Conservation (phyloP, 1,140 invertebrate species). For the Orchesella cincta region DNA sequence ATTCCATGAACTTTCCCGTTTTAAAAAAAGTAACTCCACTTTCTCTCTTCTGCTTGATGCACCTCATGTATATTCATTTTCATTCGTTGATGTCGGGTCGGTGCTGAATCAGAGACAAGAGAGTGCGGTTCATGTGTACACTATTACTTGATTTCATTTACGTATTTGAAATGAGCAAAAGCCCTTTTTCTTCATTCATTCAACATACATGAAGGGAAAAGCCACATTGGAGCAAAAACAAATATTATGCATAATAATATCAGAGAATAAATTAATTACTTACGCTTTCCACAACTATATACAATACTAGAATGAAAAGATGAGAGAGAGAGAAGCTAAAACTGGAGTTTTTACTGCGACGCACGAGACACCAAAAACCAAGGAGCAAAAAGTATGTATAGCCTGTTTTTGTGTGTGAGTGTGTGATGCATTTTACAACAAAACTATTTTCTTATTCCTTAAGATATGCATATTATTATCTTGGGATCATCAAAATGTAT, state of each 20-base stretch:
- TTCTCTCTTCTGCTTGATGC: no score
- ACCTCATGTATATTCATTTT: no score
- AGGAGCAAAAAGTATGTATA: no score
- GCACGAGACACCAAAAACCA: no score
- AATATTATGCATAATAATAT: slow-evolving; percentile 20
- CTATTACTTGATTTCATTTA: not conserved
- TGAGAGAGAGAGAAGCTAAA: not conserved
- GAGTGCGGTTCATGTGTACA: no score
- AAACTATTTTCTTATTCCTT: not conserved
- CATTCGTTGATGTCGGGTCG: no score
- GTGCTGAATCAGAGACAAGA: no score
- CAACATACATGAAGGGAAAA: not conserved
- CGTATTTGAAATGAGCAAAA: not conserved
- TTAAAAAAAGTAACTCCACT: no score
- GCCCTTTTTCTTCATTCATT: not conserved
- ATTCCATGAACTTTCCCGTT: no score
- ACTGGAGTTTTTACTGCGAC: not conserved
- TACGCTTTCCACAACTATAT: not conserved
- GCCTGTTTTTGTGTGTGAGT: no score
- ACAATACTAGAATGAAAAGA: not conserved
- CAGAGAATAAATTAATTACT: slow-evolving; percentile 18
- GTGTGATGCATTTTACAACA: not conserved
- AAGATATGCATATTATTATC: slow-evolving; percentile 11
- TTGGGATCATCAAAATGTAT: not conserved
- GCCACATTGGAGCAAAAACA: not conserved